Conservation (phyloP, 2,888 invertebrate species). For the Synanthedon andrenaeformis region DNA sequence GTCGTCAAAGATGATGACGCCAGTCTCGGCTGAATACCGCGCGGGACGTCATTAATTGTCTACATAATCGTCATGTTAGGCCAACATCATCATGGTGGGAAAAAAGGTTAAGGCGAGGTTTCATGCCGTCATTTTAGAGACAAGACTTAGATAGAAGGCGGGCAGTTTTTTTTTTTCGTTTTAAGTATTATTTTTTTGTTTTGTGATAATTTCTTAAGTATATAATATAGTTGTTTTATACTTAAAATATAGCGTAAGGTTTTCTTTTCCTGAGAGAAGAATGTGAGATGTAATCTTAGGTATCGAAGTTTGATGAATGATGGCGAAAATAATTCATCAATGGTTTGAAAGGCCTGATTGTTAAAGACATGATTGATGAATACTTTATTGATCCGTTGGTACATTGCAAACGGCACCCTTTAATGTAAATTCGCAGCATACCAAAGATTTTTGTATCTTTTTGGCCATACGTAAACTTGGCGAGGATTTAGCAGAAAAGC, state of each 20-base stretch:
- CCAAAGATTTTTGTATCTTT: no score
- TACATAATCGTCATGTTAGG: not conserved
- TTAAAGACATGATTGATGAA: conserved; percentile 25
- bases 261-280: no score
- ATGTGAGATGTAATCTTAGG: conserved; percentile 4
- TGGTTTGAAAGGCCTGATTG: conserved; percentile 34
- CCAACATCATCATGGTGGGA: not conserved
- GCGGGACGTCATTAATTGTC: conserved; percentile 4
- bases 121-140: no score
- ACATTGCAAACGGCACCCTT: conserved; percentile 1
- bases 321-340: conserved; percentile 17
- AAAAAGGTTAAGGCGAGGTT: not conserved
- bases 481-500: no score
- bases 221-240: no score
- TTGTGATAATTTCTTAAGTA: no score
- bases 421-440: conserved; percentile 2
- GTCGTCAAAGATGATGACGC: conserved; percentile 54
- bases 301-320: conserved; percentile 24
- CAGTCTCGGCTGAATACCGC: conserved; percentile 38
- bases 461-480: no score
- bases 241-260: no score
- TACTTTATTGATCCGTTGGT: conserved; percentile 18
- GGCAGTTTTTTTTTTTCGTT: no score
- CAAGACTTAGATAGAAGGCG: no score
- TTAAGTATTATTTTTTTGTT: no score